Evolutionary conservation across 2,113 vertebrate genomes (phyloP).

Genomic region (Vanacampus margaritifer): DNA sequence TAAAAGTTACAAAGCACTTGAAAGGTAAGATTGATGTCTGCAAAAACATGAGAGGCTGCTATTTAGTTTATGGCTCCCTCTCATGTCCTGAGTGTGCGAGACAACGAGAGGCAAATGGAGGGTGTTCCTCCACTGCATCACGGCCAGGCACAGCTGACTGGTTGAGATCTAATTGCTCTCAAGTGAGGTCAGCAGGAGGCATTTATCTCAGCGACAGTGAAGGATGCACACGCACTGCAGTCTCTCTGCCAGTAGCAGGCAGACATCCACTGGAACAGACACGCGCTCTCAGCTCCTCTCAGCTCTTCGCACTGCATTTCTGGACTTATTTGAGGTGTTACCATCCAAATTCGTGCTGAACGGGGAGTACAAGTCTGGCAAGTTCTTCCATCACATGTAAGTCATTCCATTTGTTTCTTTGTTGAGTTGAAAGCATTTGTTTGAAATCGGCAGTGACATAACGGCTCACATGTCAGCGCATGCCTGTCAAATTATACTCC

Average conservation of each 20-base stretch:
- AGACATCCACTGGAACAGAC: constrained; percentile 87
- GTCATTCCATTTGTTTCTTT: constrained; percentile 54
- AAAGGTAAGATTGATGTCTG: not conserved
- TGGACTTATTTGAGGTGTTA: constrained; percentile 56
- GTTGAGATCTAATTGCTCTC: constrained; percentile 96
- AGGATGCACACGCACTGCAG: constrained; percentile 75
- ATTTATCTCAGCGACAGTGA: constrained; percentile 87
- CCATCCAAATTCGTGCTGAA: constrained; percentile 72
- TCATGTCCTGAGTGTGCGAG: constrained; percentile 82
- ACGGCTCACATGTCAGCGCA: constrained; percentile 10
- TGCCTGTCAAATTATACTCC: constrained; percentile 1
- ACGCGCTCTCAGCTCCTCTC: constrained; percentile 78
- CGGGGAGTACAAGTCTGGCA: constrained; percentile 74
- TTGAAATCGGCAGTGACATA: not conserved
- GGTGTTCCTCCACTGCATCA: constrained; percentile 78
- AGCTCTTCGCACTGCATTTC: constrained; percentile 78
- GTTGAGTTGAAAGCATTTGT: constrained; percentile 12
- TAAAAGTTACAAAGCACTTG: constrained; percentile 13
- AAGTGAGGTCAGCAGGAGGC: constrained; percentile 97
- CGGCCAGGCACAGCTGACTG: constrained; percentile 91
- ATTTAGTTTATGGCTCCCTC: constrained; percentile 86
- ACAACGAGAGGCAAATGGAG: constrained; percentile 72
- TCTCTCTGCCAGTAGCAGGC: constrained; percentile 71
- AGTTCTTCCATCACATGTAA: constrained; percentile 82
- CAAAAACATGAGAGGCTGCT: constrained; percentile 38